Evolutionary conservation across 2,113 vertebrate genomes (phyloP).

Genomic region (Tauraco erythrolophus): DNA sequence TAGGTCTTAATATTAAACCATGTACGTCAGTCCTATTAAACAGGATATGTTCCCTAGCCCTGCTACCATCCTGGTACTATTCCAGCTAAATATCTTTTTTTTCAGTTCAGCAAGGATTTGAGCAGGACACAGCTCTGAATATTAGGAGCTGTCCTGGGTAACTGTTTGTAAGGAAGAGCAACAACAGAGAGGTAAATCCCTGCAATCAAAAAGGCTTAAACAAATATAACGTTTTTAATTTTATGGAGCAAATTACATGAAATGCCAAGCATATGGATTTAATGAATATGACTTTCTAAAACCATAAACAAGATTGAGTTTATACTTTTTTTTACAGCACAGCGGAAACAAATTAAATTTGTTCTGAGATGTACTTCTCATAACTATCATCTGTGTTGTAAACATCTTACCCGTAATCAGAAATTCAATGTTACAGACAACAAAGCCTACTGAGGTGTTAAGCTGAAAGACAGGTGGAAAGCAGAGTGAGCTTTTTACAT

Average conservation of each 20-base stretch:
- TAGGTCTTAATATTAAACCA: constrained; percentile 60
- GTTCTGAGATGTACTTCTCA: not conserved
- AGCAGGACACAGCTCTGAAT: not conserved
- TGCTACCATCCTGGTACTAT: not conserved
- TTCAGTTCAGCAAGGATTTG: not conserved
- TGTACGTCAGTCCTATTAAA: constrained; percentile 39
- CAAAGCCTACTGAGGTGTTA: not conserved
- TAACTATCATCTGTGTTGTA: not conserved
- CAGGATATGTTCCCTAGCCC: not conserved
- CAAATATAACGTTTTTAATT: constrained; percentile 32
- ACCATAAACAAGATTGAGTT: not conserved
- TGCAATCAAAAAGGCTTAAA: not conserved
- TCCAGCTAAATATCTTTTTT: not conserved
- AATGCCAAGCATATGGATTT: constrained; percentile 19
- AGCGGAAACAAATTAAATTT: constrained; percentile 15
- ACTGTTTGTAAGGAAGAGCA: not conserved
- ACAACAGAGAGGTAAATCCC: not conserved
- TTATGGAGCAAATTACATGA: not conserved
- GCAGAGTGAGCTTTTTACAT: not conserved
- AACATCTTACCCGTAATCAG: not conserved
- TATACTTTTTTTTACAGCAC: not conserved
- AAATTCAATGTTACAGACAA: constrained; percentile 4
- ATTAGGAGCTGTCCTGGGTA: not conserved
- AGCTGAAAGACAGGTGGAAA: not conserved
- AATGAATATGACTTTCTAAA: constrained; percentile 47